A percentile compares a stretch with the other conserved stretches of the same genome.
Conservation (phyloP, 1,140 invertebrate species). For the Ladona fulva region DNA sequence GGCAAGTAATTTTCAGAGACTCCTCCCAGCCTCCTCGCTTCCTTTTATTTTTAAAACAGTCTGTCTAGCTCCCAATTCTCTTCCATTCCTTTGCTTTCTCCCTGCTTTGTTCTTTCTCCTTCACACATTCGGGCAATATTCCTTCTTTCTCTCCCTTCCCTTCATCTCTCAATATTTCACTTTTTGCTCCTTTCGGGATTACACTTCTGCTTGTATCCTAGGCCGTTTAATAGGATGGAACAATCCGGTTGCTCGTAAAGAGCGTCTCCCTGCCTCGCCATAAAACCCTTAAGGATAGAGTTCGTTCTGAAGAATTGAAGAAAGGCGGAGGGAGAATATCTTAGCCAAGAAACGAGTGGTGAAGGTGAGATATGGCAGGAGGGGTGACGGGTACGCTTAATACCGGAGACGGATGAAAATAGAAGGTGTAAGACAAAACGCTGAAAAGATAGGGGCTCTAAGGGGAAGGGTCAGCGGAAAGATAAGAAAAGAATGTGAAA, state of each 20-base stretch:
- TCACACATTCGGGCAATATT: neutral
- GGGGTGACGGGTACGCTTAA: too few relatives aligned
- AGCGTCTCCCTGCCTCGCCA: neutral
- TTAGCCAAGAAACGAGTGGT: neutral
- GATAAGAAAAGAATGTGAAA: neutral
- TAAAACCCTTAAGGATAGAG: neutral
- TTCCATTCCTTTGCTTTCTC: neutral
- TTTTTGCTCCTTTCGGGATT: neutral
- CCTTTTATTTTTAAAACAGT: neutral
- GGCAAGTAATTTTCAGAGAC: neutral
- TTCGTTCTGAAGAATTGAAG: neutral
- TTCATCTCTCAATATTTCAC: neutral
- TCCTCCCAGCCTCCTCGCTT: neutral
- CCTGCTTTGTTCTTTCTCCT: neutral
- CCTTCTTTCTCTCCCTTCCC: neutral
- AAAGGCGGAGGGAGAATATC: neutral
- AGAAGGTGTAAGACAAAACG: neutral
- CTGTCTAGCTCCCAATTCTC: neutral
- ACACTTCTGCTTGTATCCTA: neutral
- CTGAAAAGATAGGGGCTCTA: neutral
- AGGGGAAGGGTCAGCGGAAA: neutral
- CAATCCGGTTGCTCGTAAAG: neutral
- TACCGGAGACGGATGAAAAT: too few relatives aligned
- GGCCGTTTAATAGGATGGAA: neutral
- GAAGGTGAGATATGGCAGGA: neutral